phyloP scores from a whole-genome alignment of 1,140 invertebrate genomes.

The Dreissena rostriformis region DNA sequence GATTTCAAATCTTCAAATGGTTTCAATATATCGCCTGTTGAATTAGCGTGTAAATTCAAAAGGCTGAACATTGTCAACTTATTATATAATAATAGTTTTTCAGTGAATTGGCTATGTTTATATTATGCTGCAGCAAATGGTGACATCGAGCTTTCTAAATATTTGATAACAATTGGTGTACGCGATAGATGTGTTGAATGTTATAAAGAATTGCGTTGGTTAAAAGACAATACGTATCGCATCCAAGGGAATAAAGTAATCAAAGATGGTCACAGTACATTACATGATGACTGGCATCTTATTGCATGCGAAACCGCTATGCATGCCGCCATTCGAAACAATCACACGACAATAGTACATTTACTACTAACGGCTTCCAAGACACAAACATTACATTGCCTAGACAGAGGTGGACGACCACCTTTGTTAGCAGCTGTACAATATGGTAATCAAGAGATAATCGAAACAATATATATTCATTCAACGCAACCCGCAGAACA shows the following conservation, averaged over 20 bases:
- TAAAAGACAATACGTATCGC: neutral
- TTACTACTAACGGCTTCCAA: neutral
- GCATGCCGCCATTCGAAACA: constrained; percentile 15
- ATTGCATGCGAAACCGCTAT: constrained; percentile 14
- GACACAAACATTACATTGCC: neutral
- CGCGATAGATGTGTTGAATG: neutral
- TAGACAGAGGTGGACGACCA: constrained; percentile 20
- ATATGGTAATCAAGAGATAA: constrained; percentile 9
- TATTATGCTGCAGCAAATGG: constrained; percentile 23
- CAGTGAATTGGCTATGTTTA: constrained; percentile 18
- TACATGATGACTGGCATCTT: constrained; percentile 10
- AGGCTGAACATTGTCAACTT: neutral
- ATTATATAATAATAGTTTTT: neutral
- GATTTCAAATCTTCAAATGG: neutral
- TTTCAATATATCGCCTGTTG: constrained; percentile 24
- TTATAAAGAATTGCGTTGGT: neutral
- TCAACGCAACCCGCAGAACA: neutral
- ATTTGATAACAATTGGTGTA: neutral
- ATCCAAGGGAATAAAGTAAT: constrained; percentile 8
- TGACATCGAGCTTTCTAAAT: neutral
- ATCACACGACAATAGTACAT: constrained; percentile 4
- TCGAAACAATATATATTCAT: constrained; percentile 7
- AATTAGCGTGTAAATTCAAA: constrained; percentile 16
- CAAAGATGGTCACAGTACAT: too few species aligned
- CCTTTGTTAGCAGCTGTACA: constrained; percentile 10